Conservation (phyloP, 2,113 vertebrate genomes). For the Passer domesticus region DNA sequence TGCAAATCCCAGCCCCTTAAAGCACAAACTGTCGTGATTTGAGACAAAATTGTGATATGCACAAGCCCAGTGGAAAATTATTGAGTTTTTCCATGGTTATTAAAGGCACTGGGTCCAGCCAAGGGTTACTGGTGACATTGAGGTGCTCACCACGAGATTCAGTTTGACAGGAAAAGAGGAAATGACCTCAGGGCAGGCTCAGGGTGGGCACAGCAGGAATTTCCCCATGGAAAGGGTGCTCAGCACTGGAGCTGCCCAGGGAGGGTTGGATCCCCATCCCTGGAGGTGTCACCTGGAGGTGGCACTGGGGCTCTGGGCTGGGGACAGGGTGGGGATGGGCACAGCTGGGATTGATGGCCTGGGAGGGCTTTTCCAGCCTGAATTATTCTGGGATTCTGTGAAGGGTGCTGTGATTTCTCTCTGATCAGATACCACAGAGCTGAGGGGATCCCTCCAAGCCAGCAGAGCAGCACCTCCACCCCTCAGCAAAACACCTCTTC, state of each 20-base stretch:
- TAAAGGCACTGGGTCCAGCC: not conserved
- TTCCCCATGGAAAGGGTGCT: not conserved
- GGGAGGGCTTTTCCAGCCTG: not conserved
- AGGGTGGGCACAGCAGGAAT: not conserved
- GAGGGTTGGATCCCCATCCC: not conserved
- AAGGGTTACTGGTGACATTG: not conserved
- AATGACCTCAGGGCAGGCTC: not conserved
- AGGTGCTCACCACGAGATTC: not conserved
- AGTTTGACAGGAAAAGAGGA: not conserved
- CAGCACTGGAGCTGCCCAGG: not conserved
- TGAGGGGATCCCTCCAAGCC: not conserved
- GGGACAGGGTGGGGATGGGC: not conserved
- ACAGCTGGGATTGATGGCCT: fast-evolving
- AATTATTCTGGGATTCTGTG: not conserved
- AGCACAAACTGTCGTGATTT: not conserved
- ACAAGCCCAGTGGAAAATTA: not conserved
- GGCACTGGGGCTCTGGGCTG: not conserved
- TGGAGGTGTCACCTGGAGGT: not conserved
- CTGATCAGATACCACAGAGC: not conserved
- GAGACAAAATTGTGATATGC: not conserved
- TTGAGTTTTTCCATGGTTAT: not conserved
- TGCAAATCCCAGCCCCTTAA: not conserved
- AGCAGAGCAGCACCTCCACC: not conserved
- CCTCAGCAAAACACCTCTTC: not conserved
- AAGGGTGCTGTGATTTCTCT: not conserved